Conservation (phyloP, 2,888 invertebrate species). For the Linyphia triangularis region DNA sequence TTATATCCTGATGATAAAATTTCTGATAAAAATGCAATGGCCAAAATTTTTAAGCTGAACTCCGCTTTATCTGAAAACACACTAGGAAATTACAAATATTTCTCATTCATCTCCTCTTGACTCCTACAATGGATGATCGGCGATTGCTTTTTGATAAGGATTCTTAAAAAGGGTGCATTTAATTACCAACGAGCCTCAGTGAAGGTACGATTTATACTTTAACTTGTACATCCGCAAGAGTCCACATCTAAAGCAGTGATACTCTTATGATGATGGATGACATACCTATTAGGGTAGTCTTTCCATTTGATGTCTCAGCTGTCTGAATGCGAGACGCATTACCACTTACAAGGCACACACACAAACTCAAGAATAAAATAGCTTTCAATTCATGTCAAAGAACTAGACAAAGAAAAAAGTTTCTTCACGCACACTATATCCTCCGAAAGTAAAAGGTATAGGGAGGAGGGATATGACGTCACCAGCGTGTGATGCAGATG, state of each 20-base stretch:
- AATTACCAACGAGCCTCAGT: constrained; percentile 39
- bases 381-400: not conserved
- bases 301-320: constrained; percentile 53
- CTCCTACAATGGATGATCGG: constrained; percentile 5
- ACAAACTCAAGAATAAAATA: constrained; percentile 1
- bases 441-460: not conserved
- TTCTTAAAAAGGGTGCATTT: constrained; percentile 52
- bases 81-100: no score
- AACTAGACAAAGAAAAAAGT: constrained; percentile 40
- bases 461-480: constrained; percentile 30
- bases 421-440: constrained; percentile 13
- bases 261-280: constrained; percentile 63
- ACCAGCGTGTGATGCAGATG: constrained; percentile 57
- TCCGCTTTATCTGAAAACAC: no score
- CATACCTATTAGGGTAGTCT: constrained; percentile 44
- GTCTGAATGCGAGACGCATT: constrained; percentile 51
- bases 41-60: no score
- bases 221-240: constrained; percentile 11
- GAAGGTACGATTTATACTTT: constrained; percentile 6
- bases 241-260: constrained; percentile 4
- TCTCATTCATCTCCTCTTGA: not conserved
- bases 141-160: constrained; percentile 30
- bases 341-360: constrained; percentile 37
- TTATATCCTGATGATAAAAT: no score
- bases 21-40: no score